Conservation (phyloP, 2,888 invertebrate species). For the Polyommatus icarus region DNA sequence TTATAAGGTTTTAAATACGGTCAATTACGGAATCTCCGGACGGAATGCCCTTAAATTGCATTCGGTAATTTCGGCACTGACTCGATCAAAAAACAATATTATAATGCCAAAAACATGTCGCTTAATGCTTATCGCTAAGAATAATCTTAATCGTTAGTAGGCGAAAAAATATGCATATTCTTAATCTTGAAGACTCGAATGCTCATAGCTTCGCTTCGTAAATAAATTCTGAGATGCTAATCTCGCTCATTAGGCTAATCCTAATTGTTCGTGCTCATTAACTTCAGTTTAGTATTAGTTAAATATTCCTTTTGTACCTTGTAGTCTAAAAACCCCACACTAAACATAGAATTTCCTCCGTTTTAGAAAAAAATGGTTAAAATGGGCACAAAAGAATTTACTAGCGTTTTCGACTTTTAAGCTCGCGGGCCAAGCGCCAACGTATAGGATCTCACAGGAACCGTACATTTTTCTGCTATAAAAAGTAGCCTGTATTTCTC, state of each 20-base stretch:
- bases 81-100: not conserved
- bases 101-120: not conserved
- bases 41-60: too few relatives aligned
- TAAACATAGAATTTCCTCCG: too few relatives aligned
- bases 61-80: not conserved
- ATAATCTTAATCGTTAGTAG: not conserved
- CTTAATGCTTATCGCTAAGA: not conserved
- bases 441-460: too few relatives aligned
- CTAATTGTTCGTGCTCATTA: not conserved
- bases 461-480: not conserved
- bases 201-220: not conserved
- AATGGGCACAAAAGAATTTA: too few relatives aligned
- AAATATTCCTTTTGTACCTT: not conserved
- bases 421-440: too few relatives aligned
- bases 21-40: too few relatives aligned
- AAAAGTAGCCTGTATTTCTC: too few relatives aligned
- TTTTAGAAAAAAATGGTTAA: too few relatives aligned
- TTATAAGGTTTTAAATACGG: too few relatives aligned
- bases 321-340: not conserved
- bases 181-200: not conserved
- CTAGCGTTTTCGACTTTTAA: too few relatives aligned
- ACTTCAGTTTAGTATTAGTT: not conserved
- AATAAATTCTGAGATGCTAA: slow-evolving; percentile 10
- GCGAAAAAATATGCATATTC: not conserved
- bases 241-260: not conserved